Conservation (phyloP, 2,888 invertebrate species). For the Nomada flava region DNA sequence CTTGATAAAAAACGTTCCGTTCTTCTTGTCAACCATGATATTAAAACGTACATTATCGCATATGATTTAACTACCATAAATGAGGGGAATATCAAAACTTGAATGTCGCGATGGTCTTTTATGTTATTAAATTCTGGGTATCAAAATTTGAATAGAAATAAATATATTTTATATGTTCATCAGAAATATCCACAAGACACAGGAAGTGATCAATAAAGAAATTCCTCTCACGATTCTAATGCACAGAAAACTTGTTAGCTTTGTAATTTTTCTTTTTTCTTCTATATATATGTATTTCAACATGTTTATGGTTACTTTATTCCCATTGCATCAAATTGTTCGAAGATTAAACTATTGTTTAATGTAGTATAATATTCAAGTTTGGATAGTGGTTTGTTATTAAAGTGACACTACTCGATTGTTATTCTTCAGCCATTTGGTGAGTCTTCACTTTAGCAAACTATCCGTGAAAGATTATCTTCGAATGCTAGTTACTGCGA, state of each 20-base stretch:
- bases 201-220: too few relatives aligned
- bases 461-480: conserved; percentile 40
- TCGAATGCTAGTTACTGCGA: conserved; percentile 39
- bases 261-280: too few relatives aligned
- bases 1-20: conserved; percentile 52
- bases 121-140: too few relatives aligned
- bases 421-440: conserved; percentile 12
- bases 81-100: background rate
- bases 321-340: background rate
- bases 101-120: background rate
- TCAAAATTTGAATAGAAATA: too few relatives aligned
- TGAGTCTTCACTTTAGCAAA: conserved; percentile 26
- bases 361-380: background rate
- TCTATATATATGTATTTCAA: too few relatives aligned
- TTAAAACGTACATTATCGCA: conserved; percentile 32
- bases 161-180: too few relatives aligned
- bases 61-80: background rate
- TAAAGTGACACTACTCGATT: conserved; percentile 1
- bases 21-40: conserved; percentile 38
- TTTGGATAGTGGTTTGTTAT: background rate
- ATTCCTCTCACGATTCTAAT: too few relatives aligned
- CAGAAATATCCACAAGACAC: too few relatives aligned
- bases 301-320: background rate
- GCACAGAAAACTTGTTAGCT: too few relatives aligned
- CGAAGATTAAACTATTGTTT: background rate